Conservation (phyloP, 2,113 vertebrate genomes). For the sheep (Ovis aries) region ARS-UI_Ramb_v3.0 NC_056054.1:31168501-31169000, state of each 20-base stretch:
- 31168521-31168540: background rate
- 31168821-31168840: slow-evolving; percentile 12
- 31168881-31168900: background rate
- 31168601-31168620: background rate
- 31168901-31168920: background rate
- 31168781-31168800: background rate
- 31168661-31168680: background rate
- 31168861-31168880: background rate
- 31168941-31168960: background rate
- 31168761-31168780: background rate
- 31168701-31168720: background rate
- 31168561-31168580: background rate
- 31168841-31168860: background rate
- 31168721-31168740: background rate
- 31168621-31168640: background rate
- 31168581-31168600: background rate
- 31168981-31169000: background rate
- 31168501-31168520: background rate
- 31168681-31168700: background rate
- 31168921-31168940: background rate
- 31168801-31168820: background rate
- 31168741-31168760: background rate
- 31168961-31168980: background rate
- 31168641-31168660: background rate
- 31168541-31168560: background rate